A percentile compares a stretch with the other conserved stretches of the same genome.
phyloP scores from a whole-genome alignment of 2,797 vertebrate genomes.

The Sebastes cheni region DNA sequence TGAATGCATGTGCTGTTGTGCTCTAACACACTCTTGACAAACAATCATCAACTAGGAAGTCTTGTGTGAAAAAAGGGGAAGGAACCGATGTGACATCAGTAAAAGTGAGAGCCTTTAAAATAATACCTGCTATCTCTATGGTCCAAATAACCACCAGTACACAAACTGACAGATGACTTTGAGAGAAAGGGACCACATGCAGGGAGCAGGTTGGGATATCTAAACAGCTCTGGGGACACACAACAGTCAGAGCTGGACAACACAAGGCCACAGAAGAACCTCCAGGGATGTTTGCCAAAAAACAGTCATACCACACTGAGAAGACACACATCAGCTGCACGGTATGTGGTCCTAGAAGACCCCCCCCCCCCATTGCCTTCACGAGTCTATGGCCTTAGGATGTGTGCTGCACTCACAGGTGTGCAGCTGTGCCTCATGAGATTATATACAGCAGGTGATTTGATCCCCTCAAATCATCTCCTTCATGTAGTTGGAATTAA shows the following conservation, averaged over 20 bases:
- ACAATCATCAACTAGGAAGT: background rate
- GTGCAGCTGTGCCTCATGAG: conserved; percentile 2
- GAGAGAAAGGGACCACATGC: background rate
- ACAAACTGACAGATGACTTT: background rate
- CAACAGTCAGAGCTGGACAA: background rate
- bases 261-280: background rate
- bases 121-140: background rate
- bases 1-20: background rate
- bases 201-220: background rate
- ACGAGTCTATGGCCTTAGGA: background rate
- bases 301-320: background rate
- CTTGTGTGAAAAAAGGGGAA: conserved; percentile 7
- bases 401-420: background rate
- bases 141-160: background rate
- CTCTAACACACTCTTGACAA: background rate
- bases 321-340: conserved; percentile 18
- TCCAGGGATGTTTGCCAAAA: background rate
- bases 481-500: background rate
- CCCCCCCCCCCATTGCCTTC: background rate
- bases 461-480: background rate
- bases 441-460: conserved; percentile 9
- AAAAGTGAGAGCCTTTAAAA: background rate
- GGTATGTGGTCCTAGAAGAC: conserved; percentile 3
- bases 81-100: conserved; percentile 3
- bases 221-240: background rate